Conservation (phyloP, 1,140 invertebrate genomes). For the Ptiloglossa arizonensis region DNA sequence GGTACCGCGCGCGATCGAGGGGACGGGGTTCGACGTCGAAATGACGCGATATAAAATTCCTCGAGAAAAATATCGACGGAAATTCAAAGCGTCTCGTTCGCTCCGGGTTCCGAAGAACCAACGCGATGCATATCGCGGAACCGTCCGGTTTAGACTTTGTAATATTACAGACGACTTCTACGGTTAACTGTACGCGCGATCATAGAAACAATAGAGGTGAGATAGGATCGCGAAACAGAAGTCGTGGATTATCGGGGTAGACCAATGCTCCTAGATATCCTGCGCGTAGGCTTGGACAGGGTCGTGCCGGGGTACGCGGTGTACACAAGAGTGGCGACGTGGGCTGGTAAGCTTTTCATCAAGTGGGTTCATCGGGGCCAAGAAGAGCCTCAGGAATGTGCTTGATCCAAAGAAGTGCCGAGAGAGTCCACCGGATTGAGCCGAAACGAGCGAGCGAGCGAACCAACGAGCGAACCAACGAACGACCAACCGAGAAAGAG, state of each 20-base stretch:
- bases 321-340: slow-evolving; percentile 60
- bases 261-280: slow-evolving; percentile 59
- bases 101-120: slow-evolving; percentile 1
- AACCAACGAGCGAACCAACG: no score
- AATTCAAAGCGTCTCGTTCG: slow-evolving; percentile 19
- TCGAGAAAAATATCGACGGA: slow-evolving; percentile 17
- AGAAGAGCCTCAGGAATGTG: slow-evolving; percentile 73
- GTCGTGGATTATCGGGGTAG: slow-evolving; percentile 62
- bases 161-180: slow-evolving; percentile 45
- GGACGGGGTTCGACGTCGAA: no score
- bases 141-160: slow-evolving; percentile 44
- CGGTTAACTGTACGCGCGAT: slow-evolving; percentile 36
- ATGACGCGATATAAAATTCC: not conserved
- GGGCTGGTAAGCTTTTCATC: slow-evolving; percentile 75
- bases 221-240: slow-evolving; percentile 67
- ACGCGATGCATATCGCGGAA: slow-evolving; percentile 25
- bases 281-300: slow-evolving; percentile 53
- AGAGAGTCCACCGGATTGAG: slow-evolving; percentile 53
- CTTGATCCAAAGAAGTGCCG: slow-evolving; percentile 71
- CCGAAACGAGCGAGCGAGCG: slow-evolving; percentile 24
- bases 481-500: no score
- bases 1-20: not conserved
- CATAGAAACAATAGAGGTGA: slow-evolving; percentile 58
- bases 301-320: slow-evolving; percentile 36
- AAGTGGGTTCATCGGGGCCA: slow-evolving; percentile 80